Base-by-base conservation (phyloP, 2,888 invertebrate genomes). In the Leucozona laternaria region DNA sequence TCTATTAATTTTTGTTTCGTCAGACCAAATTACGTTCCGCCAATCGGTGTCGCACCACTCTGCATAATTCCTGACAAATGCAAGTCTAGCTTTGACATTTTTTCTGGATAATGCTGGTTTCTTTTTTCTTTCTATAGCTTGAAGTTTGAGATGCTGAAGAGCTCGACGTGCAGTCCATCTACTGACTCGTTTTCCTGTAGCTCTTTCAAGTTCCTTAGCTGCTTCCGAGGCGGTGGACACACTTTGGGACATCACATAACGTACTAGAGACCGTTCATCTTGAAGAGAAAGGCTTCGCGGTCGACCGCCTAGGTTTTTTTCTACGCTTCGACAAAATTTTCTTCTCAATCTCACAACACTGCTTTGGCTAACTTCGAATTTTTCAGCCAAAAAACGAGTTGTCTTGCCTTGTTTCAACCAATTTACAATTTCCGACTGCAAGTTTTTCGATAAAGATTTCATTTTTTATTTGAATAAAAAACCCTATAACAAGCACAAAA, bases 121-220 rank as follows among this genome's bases (percentile, higher is more conserved):
- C 75, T 86, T 86, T 43, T 86, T 86, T 17, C 81, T 40, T 45
- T 86, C 86, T 0, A 86, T 31, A 4, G 86, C 77, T n/a, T 81
- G 15, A 7, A 86, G 50, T 34, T 81, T 78, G 1, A 78, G 75
- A 22, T 40, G 37, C 0, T 40, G 48, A 2, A 86, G 71, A 2
- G 80, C 50, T 31, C 86, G 53, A 11, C 58, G 62, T 8, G 86
- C 86, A 10, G 86, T 86, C 86, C 86, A 86, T 53, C 86, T 25
- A 8, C 86, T 86, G 2, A 86, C 58, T 17, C 78, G 73, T 37
- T 82, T 82, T 0, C 86, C 86, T 15, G 75, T 82, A 0, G 78
- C 82, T 37, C 66, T 48, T 45, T 86, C 86, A 2, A 86, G 75
- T 20, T 86, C 78, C 15, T 82, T 86, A 4, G 86, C 86, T 11